Evolutionary conservation across 1,140 invertebrate species (phyloP).

Genomic region (Drosophila suzukii): DNA sequence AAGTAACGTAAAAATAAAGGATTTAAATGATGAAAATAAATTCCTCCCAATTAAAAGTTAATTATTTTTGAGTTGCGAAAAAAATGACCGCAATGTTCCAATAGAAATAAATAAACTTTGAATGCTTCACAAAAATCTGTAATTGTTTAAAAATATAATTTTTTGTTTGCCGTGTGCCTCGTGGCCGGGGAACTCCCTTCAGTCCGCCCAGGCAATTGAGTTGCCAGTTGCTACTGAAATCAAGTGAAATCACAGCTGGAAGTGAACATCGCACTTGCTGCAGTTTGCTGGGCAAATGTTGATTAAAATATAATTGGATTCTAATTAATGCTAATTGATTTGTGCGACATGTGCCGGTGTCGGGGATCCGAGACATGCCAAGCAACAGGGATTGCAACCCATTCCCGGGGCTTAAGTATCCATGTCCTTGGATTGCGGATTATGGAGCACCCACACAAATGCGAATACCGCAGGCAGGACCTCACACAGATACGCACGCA

Average conservation of each 20-base stretch:
- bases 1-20: no score
- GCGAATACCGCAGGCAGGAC: background rate
- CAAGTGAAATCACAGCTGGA: conserved; percentile 22
- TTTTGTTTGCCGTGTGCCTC: background rate
- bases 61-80: no score
- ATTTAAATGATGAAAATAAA: no score
- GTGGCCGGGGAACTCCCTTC: background rate
- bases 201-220: conserved; percentile 60
- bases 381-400: conserved; percentile 1
- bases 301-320: conserved; percentile 73
- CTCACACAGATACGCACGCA: background rate
- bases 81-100: background rate
- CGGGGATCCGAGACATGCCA: background rate
- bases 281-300: conserved; percentile 40
- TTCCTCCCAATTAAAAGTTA: no score
- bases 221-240: conserved; percentile 50
- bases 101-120: background rate
- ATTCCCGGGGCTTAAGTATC: background rate
- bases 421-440: conserved; percentile 20
- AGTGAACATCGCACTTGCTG: conserved; percentile 1
- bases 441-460: background rate
- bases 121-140: background rate
- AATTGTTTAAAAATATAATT: background rate
- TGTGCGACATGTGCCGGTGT: conserved; percentile 49
- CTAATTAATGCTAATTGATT: conserved; percentile 78